Evolutionary conservation across 2,888 invertebrate species (phyloP), one percentile per base, ranked within the genome.

Genomic region (Margaritifera margaritifera): DNA sequence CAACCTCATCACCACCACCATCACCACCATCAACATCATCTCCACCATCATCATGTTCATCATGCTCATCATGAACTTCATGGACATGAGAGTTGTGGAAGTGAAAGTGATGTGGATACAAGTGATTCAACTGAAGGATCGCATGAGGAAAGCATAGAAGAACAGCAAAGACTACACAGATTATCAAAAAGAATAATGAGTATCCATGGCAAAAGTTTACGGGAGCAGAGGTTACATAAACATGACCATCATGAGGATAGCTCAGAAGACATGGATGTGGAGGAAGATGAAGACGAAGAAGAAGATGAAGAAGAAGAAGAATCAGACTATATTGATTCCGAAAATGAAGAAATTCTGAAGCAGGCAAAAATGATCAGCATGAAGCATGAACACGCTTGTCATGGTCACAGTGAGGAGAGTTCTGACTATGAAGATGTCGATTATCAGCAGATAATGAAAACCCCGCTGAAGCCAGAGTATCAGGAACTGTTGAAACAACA

Each of bases 61-160:
- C 71, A 64, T 19, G 72, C 68, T 42, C 72, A 72, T 54, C 72
- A 72, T 61, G 69, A 67, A 22, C 65, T 63, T 55, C 69, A 71
- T 56, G 75, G 74, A 53, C 72, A 75, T 64, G 75, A 76, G 27
- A 80, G 79, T 61, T 80, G 75, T 19, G 82, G 74, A 20, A 81
- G 82, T 67, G 85, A 84, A 24, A 83, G 84, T 72, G 84, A 85
- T 55, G 79, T 84, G 64, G 84, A 79, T 69, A 74, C 84, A 18
- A 86, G 85, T 66, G 87, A 87, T 51, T 79, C 86, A 64, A 88
- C 87, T 66, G 87, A 86, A 61, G 85, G 84, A 57, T 81, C 85
- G 64, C 85, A 86, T 58, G 82, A 84, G 62, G 80, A 84, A 58
- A 82, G 79, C 22, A 62, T 78, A 8, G 79, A 76, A 24, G 79